Conservation (phyloP, 2,888 invertebrate genomes). For the Melitaea athalia region DNA sequence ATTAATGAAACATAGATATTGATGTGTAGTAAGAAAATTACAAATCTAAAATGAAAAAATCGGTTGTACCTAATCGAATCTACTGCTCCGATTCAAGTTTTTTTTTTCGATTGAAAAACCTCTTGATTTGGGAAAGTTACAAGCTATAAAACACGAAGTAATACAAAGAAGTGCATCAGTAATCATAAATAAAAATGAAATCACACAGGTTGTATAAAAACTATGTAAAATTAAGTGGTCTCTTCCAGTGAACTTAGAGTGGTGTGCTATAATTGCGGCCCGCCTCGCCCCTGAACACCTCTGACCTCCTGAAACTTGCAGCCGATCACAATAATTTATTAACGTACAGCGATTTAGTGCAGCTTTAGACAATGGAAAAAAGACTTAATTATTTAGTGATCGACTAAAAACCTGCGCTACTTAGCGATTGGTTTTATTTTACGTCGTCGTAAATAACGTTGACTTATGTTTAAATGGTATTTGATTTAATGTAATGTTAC, state of each 20-base stretch:
- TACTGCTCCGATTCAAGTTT: too few species aligned
- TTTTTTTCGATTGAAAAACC: too few species aligned
- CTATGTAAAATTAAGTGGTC: neutral
- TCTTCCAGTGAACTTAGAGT: conserved; percentile 45
- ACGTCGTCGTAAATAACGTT: neutral
- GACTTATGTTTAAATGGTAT: neutral
- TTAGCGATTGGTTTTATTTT: conserved; percentile 10
- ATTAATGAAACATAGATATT: too few species aligned
- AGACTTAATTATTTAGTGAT: conserved; percentile 37
- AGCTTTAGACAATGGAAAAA: conserved; percentile 36
- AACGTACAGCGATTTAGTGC: conserved; percentile 54
- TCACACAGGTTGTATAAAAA: neutral
- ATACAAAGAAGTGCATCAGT: too few species aligned
- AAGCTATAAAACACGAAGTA: too few species aligned
- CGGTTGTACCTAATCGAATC: too few species aligned
- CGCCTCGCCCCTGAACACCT: conserved; percentile 73
- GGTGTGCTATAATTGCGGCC: conserved; percentile 73
- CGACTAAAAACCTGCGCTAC: conserved; percentile 19
- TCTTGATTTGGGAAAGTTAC: too few species aligned
- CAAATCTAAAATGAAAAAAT: too few species aligned
- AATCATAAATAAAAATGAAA: too few species aligned
- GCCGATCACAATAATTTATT: conserved; percentile 77
- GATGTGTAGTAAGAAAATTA: too few species aligned
- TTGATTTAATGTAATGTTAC: neutral
- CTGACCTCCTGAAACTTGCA: conserved; percentile 81